Evolutionary conservation across 2,113 vertebrate genomes (phyloP).

Genomic region (Verasper variegatus): DNA sequence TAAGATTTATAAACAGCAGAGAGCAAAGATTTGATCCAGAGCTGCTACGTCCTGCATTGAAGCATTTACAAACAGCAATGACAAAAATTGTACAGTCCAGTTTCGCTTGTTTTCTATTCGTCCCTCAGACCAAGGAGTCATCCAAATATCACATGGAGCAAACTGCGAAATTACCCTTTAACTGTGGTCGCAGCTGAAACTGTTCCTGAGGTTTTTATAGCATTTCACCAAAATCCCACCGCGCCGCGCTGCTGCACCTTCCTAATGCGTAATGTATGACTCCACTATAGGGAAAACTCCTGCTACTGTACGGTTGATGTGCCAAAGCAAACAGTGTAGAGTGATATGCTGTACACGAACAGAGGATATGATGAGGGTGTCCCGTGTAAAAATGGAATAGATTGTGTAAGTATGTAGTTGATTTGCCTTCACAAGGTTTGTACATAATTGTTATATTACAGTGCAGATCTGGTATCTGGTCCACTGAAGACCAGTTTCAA

Average conservation of each 20-base stretch:
- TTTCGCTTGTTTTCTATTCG: constrained; percentile 40
- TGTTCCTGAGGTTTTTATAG: constrained; percentile 35
- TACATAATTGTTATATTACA: constrained; percentile 71
- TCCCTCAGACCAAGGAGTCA: constrained; percentile 43
- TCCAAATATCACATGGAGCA: constrained; percentile 26
- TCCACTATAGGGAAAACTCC: constrained; percentile 26
- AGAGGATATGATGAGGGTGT: constrained; percentile 21
- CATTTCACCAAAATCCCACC: constrained; percentile 22
- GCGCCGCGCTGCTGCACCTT: constrained; percentile 15
- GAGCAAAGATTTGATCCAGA: constrained; percentile 2
- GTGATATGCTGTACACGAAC: constrained; percentile 35
- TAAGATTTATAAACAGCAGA: constrained; percentile 1
- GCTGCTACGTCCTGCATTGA: not conserved
- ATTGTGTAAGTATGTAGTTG: constrained; percentile 60
- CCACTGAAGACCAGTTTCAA: constrained; percentile 68
- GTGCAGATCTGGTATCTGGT: constrained; percentile 75
- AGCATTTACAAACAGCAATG: constrained; percentile 1
- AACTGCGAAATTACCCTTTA: constrained; percentile 65
- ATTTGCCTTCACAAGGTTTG: constrained; percentile 61
- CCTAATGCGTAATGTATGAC: constrained; percentile 19
- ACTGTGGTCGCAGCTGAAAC: constrained; percentile 44
- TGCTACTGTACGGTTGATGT: constrained; percentile 62
- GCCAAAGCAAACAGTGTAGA: constrained; percentile 69
- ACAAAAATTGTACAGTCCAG: constrained; percentile 30
- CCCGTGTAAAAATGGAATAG: constrained; percentile 42